These are phyloP conservation scores for Leuciscus idus DNA, from an alignment of 2,113 vertebrate genomes.

Conservation along the genomic window DNA sequence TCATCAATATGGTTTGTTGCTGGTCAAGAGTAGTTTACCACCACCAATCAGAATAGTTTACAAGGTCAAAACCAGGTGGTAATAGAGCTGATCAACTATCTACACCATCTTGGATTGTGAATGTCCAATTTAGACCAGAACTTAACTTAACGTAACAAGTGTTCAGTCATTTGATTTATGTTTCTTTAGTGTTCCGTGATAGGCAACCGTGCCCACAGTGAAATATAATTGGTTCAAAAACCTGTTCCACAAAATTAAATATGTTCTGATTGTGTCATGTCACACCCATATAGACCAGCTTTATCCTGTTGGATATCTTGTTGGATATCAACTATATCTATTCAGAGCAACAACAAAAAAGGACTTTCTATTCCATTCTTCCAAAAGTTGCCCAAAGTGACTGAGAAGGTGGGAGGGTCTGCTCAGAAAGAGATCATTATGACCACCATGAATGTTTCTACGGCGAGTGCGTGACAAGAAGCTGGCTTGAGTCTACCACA, in stretches of 20 bases:
- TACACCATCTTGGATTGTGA: not conserved
- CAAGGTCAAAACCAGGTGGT: not conserved
- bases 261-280: not conserved
- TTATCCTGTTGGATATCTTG: not conserved
- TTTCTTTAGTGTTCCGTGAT: not conserved
- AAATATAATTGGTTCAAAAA: not conserved
- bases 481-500: not conserved
- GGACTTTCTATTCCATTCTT: not conserved
- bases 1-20: not conserved
- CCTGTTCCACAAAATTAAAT: not conserved
- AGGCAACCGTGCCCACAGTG: not conserved
- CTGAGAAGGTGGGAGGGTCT: not conserved
- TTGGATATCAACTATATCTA: not conserved
- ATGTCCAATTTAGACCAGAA: not conserved
- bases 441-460: conserved; percentile 4
- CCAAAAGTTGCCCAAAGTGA: not conserved
- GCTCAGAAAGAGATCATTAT: conserved; percentile 1
- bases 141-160: not conserved
- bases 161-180: not conserved
- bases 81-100: not conserved
- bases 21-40: not conserved
- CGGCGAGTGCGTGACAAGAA: not conserved
- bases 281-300: not conserved
- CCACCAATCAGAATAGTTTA: not conserved
- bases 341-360: not conserved